phyloP scores from a whole-genome alignment of 2,888 invertebrate genomes.

The Caenorhabditis doughertyi region DNA sequence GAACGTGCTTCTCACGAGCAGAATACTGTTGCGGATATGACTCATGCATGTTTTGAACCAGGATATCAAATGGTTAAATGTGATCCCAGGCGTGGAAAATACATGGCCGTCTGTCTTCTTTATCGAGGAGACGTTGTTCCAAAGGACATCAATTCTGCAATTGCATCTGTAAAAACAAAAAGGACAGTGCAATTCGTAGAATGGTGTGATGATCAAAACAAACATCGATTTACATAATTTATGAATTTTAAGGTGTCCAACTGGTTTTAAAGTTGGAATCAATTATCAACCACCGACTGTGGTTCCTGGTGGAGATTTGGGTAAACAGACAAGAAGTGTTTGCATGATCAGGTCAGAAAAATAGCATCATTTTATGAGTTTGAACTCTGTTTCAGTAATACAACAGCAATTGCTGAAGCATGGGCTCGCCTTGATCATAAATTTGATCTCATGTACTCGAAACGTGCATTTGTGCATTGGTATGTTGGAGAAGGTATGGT shows the following conservation, averaged over 20 bases:
- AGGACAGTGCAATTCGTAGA: constrained; percentile 87
- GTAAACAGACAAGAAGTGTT: constrained; percentile 79
- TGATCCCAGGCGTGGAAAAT: constrained; percentile 83
- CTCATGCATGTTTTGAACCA: constrained; percentile 92
- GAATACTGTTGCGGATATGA: constrained; percentile 91
- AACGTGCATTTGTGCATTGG: constrained; percentile 75
- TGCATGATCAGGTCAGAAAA: constrained; percentile 68
- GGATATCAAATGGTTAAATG: constrained; percentile 87
- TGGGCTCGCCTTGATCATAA: constrained; percentile 90
- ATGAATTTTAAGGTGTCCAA: constrained; percentile 86
- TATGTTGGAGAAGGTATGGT: constrained; percentile 70
- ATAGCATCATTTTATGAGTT: not conserved
- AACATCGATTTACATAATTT: constrained; percentile 3
- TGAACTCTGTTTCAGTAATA: constrained; percentile 85
- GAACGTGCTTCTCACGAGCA: constrained; percentile 80
- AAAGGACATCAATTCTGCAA: constrained; percentile 84
- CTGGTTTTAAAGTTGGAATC: constrained; percentile 87
- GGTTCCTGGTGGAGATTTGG: constrained; percentile 93
- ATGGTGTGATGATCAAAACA: constrained; percentile 72
- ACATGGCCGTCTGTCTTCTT: constrained; percentile 91
- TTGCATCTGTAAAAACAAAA: constrained; percentile 82
- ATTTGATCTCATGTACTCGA: constrained; percentile 83
- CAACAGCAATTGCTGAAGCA: constrained; percentile 91
- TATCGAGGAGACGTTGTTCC: constrained; percentile 96
- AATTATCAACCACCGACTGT: constrained; percentile 87